Evolutionary conservation across 2,888 invertebrate genomes (phyloP).

Genomic region (Teleiodes luculella): DNA sequence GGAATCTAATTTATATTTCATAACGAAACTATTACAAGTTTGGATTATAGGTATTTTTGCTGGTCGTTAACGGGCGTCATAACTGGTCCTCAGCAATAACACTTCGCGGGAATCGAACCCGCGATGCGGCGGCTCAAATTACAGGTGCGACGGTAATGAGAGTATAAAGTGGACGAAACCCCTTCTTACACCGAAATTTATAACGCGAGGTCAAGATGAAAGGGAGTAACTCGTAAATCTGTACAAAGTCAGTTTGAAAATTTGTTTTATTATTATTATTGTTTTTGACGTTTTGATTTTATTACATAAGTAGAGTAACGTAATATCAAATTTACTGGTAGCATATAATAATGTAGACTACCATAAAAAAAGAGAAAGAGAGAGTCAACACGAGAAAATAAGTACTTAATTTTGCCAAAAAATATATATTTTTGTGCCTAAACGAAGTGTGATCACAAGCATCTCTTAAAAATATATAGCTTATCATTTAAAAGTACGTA

Average conservation of each 20-base stretch:
- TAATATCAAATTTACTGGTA: too few relatives aligned
- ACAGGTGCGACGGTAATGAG: conserved; percentile 29
- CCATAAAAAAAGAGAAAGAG: too few relatives aligned
- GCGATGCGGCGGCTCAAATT: conserved; percentile 26
- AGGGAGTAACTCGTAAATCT: conserved; percentile 2
- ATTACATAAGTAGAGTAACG: too few relatives aligned
- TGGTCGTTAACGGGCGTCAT: conserved; percentile 12
- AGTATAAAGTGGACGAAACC: conserved; percentile 22
- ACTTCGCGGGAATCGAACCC: conserved; percentile 18
- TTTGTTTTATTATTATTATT: too few relatives aligned
- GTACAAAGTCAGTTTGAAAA: too few relatives aligned
- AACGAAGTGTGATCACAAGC: too few relatives aligned
- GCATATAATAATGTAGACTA: too few relatives aligned
- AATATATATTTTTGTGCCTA: too few relatives aligned
- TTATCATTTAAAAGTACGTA: too few relatives aligned
- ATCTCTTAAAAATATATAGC: too few relatives aligned
- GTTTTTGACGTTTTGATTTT: too few relatives aligned
- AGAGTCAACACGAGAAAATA: background rate
- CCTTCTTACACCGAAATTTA: conserved; percentile 27
- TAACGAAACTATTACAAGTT: conserved; percentile 3
- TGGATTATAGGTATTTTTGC: conserved; percentile 14
- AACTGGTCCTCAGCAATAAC: conserved; percentile 18
- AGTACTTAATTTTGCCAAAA: too few relatives aligned
- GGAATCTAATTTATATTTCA: background rate
- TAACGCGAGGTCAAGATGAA: conserved; percentile 18